Conservation (phyloP, 2,797 vertebrate species). For the Falco novaeseelandiae region DNA sequence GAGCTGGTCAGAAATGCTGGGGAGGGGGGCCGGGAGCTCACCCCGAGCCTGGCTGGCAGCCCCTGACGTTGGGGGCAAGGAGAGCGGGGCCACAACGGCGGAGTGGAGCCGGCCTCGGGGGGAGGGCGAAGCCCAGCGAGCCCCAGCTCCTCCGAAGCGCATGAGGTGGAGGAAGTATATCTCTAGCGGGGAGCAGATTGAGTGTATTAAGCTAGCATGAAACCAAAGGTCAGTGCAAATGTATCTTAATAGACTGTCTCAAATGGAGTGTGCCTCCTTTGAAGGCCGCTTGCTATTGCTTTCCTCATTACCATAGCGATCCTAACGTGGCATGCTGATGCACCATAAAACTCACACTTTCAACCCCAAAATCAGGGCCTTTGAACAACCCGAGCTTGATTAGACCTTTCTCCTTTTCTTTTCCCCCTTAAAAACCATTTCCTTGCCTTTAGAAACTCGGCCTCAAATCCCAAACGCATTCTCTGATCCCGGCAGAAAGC, state of each 20-base stretch:
- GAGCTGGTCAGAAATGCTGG: neutral
- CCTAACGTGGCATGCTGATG: conserved; percentile 84
- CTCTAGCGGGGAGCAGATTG: conserved; percentile 73
- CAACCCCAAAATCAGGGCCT: conserved; percentile 84
- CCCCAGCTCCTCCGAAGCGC: neutral
- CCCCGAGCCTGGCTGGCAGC: neutral
- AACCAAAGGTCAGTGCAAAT: conserved; percentile 86
- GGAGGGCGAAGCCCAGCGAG: neutral
- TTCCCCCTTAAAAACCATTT: conserved; percentile 85
- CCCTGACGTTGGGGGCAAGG: neutral
- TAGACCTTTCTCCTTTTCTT: conserved; percentile 87
- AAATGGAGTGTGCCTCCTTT: conserved; percentile 85
- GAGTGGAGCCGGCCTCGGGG: neutral
- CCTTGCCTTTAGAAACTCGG: conserved; percentile 85
- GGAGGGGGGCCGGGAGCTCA: neutral
- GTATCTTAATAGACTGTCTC: conserved; percentile 89
- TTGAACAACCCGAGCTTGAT: conserved; percentile 87
- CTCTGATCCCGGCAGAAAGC: conserved; percentile 85
- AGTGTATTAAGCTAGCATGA: conserved; percentile 84
- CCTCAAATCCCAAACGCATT: conserved; percentile 84
- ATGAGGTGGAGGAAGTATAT: conserved; percentile 64
- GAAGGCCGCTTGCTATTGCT: conserved; percentile 82
- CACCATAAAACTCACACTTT: conserved; percentile 87
- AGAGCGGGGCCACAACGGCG: accelerated
- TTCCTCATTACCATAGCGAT: conserved; percentile 85